A percentile compares a stretch with the other conserved stretches of the same genome.
Evolutionary conservation across 2,113 vertebrate genomes (phyloP).

Genomic region (Myotis brandtii): DNA sequence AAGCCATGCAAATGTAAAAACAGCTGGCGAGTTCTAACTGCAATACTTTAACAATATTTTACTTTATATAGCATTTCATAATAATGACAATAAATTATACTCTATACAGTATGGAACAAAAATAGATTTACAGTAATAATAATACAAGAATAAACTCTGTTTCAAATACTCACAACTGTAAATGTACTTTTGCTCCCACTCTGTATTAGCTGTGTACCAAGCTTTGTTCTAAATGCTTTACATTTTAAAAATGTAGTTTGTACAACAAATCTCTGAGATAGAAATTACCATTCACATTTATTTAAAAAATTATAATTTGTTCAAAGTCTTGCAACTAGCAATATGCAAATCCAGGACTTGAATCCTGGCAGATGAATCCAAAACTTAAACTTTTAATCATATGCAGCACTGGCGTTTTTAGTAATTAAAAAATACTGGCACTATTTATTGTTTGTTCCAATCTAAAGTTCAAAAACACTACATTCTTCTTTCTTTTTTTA

Average conservation of each 20-base stretch:
- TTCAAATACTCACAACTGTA: background rate
- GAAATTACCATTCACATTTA: conserved; percentile 41
- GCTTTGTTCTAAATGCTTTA: conserved; percentile 30
- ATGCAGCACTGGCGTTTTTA: background rate
- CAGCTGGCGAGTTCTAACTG: background rate
- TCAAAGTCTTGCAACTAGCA: conserved; percentile 13
- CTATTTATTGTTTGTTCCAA: background rate
- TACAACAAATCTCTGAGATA: background rate
- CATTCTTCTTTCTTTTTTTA: background rate
- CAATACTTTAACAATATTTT: conserved; percentile 25
- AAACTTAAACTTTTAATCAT: background rate
- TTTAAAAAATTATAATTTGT: conserved; percentile 17
- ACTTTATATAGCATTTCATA: conserved; percentile 15
- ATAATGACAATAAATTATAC: background rate
- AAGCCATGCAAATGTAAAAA: conserved; percentile 29
- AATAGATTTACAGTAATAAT: background rate
- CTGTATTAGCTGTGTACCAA: background rate
- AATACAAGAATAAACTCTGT: background rate
- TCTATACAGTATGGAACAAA: background rate
- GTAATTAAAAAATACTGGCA: background rate
- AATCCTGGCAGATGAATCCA: conserved; percentile 11
- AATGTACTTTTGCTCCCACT: background rate
- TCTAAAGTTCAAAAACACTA: background rate
- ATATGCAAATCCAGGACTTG: background rate
- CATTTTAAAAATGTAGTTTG: conserved; percentile 25